Evolutionary conservation across 2,797 vertebrate genomes (phyloP).

Genomic region (Gobio occitaniae): DNA sequence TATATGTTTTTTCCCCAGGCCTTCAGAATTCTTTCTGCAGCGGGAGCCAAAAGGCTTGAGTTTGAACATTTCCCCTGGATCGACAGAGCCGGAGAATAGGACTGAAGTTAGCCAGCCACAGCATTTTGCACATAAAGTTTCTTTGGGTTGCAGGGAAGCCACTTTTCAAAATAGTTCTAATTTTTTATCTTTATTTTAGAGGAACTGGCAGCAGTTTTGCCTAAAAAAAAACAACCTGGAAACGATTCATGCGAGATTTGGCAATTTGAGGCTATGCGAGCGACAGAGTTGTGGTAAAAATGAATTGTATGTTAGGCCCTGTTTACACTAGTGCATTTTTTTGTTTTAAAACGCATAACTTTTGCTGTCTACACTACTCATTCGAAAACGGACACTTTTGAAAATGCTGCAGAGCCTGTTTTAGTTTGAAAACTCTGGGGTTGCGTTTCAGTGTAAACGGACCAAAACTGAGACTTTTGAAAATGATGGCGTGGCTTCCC

Average conservation of each 20-base stretch:
- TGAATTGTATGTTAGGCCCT: not conserved
- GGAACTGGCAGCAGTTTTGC: not conserved
- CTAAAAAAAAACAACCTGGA: not conserved
- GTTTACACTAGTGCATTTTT: no score
- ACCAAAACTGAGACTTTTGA: no score
- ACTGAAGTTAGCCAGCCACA: not conserved
- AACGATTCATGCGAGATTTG: not conserved
- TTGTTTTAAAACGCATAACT: no score
- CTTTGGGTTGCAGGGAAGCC: not conserved
- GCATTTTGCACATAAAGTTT: constrained; percentile 13
- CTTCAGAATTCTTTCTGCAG: constrained; percentile 17
- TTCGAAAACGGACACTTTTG: no score
- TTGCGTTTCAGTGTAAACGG: no score
- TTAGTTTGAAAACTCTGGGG: no score
- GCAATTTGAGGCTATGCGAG: not conserved
- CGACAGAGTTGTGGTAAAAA: no score
- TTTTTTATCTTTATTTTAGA: not conserved
- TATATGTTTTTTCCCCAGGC: constrained; percentile 63
- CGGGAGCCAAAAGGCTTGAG: constrained; percentile 8
- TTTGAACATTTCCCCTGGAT: constrained; percentile 24
- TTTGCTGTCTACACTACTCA: no score
- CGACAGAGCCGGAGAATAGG: not conserved
- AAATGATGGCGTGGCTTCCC: no score
- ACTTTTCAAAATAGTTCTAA: not conserved
- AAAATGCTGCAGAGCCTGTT: no score